These are phyloP conservation scores for Hymenochirus boettgeri DNA, from an alignment of 2,113 vertebrate species.

Conservation along the genomic window DNA sequence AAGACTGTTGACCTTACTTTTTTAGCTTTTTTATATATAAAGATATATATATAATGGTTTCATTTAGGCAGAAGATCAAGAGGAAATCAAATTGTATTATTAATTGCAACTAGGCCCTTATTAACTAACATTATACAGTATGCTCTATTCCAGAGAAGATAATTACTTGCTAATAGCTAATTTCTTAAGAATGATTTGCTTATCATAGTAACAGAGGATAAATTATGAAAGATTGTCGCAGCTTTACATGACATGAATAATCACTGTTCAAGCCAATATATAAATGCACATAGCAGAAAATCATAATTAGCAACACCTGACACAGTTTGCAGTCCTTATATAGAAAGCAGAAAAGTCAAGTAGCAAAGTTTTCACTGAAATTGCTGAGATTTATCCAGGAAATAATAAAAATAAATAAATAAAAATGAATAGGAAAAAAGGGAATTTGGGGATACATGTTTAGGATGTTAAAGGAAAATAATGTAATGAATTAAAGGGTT, in stretches of 20 bases:
- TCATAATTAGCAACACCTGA: conserved; percentile 37
- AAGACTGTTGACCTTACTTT: conserved; percentile 52
- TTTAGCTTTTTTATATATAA: conserved; percentile 49
- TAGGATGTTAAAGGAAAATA: too few relatives aligned
- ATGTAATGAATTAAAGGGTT: too few relatives aligned
- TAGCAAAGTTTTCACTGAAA: conserved; percentile 7
- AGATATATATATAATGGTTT: conserved; percentile 43
- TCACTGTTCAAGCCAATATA: conserved; percentile 32
- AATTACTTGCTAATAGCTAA: conserved; percentile 41
- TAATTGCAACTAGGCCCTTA: conserved; percentile 2
- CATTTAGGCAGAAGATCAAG: conserved; percentile 22
- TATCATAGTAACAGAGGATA: conserved; percentile 36
- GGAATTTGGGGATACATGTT: too few relatives aligned
- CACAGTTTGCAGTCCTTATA: conserved; percentile 33
- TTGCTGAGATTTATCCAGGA: too few relatives aligned
- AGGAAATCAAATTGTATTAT: neutral
- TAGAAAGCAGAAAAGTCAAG: conserved; percentile 11
- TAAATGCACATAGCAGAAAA: conserved; percentile 39
- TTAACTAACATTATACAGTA: conserved; percentile 14
- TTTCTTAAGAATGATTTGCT: conserved; percentile 43
- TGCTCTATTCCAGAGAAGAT: conserved; percentile 28
- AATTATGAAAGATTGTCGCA: conserved; percentile 38
- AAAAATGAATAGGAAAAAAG: too few relatives aligned
- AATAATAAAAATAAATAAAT: too few relatives aligned
- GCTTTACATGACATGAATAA: conserved; percentile 42